phyloP scores from a whole-genome alignment of 2,797 vertebrate genomes.

The Phataginus tetradactyla region DNA sequence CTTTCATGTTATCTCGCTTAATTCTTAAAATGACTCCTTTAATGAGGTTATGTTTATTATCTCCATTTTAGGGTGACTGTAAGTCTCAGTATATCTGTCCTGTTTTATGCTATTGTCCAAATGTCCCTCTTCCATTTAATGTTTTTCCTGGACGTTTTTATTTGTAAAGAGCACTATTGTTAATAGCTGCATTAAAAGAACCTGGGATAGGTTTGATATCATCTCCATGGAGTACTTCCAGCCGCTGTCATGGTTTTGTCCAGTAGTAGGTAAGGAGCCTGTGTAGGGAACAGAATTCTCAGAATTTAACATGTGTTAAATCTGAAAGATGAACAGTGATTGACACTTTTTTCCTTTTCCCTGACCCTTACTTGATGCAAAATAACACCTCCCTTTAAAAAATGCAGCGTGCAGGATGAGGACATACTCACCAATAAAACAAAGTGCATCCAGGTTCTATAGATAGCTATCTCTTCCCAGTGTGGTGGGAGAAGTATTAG shows the following conservation, averaged over 20 bases:
- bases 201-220: neutral
- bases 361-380: neutral
- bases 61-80: neutral
- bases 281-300: neutral
- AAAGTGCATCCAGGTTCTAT: neutral
- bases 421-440: neutral
- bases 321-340: neutral
- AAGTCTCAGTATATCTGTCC: neutral
- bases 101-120: neutral
- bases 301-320: neutral
- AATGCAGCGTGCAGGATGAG: neutral
- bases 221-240: neutral
- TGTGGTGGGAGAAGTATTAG: neutral
- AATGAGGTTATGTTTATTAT: neutral
- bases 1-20: neutral
- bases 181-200: neutral
- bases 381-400: neutral
- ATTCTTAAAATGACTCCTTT: neutral
- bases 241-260: neutral
- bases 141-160: neutral
- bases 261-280: neutral
- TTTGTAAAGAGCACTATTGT: conserved; percentile 25
- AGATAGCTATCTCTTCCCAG: neutral
- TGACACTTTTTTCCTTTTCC: neutral
- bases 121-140: neutral